A percentile compares a stretch with the other conserved stretches of the same genome.
Evolutionary conservation across 1,140 invertebrate genomes (phyloP).

Genomic region (Zaprionus kolodkinae): DNA sequence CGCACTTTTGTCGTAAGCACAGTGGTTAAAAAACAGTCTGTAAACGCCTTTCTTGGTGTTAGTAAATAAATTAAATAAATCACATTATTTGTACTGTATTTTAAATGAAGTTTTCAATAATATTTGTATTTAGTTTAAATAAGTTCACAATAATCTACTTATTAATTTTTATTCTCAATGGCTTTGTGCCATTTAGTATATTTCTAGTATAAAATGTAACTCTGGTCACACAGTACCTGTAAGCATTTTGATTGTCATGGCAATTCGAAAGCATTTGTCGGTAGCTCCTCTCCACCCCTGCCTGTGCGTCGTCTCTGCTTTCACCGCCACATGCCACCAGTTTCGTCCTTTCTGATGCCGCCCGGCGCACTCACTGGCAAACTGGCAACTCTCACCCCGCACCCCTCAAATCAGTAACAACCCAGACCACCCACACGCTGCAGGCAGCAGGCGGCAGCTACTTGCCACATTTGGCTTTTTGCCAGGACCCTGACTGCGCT

Average conservation of each 20-base stretch:
- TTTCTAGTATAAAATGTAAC: slow-evolving; percentile 1
- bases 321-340: slow-evolving; percentile 2
- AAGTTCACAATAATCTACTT: neutral
- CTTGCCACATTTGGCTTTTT: slow-evolving; percentile 82
- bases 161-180: too few relatives aligned
- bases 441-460: slow-evolving; percentile 62
- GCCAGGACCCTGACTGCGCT: slow-evolving; percentile 61
- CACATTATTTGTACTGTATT: too few relatives aligned
- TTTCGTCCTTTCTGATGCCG: slow-evolving; percentile 1
- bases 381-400: slow-evolving; percentile 40
- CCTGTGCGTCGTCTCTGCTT: neutral
- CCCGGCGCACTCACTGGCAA: slow-evolving; percentile 37
- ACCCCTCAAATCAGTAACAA: slow-evolving; percentile 43
- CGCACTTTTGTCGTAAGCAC: slow-evolving; percentile 62
- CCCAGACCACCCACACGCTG: slow-evolving; percentile 28
- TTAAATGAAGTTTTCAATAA: neutral
- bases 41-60: neutral
- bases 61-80: neutral
- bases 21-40: slow-evolving; percentile 34
- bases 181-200: neutral
- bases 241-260: slow-evolving; percentile 82
- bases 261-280: slow-evolving; percentile 82
- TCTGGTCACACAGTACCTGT: slow-evolving; percentile 68
- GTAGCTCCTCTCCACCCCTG: slow-evolving; percentile 50
- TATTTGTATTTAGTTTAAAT: too few relatives aligned